Evolutionary conservation across 2,797 vertebrate species (phyloP).

Genomic region (Telmatherina bonti): DNA sequence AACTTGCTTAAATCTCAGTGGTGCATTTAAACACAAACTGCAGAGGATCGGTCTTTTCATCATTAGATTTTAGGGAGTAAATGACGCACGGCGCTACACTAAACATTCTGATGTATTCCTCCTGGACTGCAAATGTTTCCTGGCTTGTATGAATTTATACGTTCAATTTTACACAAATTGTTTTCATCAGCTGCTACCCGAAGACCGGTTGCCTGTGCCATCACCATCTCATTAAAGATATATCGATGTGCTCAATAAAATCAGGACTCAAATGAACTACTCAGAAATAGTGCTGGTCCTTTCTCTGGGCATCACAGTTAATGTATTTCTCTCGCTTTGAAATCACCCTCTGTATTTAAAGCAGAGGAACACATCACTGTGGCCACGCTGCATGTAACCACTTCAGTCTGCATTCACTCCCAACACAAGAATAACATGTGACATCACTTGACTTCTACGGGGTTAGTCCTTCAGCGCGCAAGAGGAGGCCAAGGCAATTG

Average conservation of each 20-base stretch:
- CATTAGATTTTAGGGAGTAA: constrained; percentile 62
- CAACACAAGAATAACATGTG: constrained; percentile 75
- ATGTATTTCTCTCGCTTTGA: constrained; percentile 31
- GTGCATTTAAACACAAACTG: constrained; percentile 55
- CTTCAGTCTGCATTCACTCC: constrained; percentile 56
- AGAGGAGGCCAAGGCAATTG: constrained; percentile 33
- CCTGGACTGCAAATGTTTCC: constrained; percentile 4
- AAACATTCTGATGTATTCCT: constrained; percentile 45
- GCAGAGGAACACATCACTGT: constrained; percentile 61
- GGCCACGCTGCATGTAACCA: constrained; percentile 59
- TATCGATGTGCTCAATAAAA: background rate
- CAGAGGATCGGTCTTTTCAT: constrained; percentile 43
- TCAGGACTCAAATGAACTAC: constrained; percentile 33
- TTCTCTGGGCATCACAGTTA: constrained; percentile 21
- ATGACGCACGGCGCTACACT: constrained; percentile 12
- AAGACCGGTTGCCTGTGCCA: background rate
- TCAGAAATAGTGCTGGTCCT: constrained; percentile 2
- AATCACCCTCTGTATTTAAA: constrained; percentile 65
- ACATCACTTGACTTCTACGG: constrained; percentile 69
- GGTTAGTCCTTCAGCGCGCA: constrained; percentile 11
- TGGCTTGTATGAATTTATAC: background rate
- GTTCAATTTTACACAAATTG: constrained; percentile 20
- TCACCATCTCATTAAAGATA: constrained; percentile 1
- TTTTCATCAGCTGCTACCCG: constrained; percentile 24
- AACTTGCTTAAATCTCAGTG: constrained; percentile 37